Evolutionary conservation across 2,113 vertebrate species (phyloP).

Genomic region (Thunnus thynnus): DNA sequence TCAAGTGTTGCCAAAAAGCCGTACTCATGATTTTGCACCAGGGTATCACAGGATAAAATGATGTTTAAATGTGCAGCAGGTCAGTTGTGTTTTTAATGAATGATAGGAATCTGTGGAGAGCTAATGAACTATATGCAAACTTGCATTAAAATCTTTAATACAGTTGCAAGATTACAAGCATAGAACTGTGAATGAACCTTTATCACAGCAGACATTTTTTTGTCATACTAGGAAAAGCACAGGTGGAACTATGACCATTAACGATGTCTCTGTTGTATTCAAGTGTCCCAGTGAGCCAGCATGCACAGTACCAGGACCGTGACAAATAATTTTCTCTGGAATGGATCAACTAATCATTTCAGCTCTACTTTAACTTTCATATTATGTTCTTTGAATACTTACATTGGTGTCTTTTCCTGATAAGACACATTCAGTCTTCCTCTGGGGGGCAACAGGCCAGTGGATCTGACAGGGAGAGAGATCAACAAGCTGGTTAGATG

Average conservation of each 20-base stretch:
- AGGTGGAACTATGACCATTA: too few relatives aligned
- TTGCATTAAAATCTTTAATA: too few relatives aligned
- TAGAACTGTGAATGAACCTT: too few relatives aligned
- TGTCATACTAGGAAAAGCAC: too few relatives aligned
- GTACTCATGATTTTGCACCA: constrained; percentile 4
- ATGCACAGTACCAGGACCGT: too few relatives aligned
- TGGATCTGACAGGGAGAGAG: constrained; percentile 89
- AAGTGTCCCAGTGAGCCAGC: too few relatives aligned
- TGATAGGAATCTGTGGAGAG: too few relatives aligned
- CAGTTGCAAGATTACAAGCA: too few relatives aligned
- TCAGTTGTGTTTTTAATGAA: constrained; percentile 7
- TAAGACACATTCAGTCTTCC: constrained; percentile 96
- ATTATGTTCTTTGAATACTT: constrained; percentile 76
- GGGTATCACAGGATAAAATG: background rate
- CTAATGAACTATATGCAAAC: too few relatives aligned
- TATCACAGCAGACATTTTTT: too few relatives aligned
- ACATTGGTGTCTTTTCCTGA: constrained; percentile 98
- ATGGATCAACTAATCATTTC: background rate
- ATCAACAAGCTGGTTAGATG: constrained; percentile 44
- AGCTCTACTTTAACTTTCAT: background rate
- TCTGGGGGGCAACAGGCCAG: constrained; percentile 94
- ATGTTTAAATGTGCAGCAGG: constrained; percentile 23
- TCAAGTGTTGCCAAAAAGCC: constrained; percentile 5
- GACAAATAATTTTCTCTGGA: background rate
- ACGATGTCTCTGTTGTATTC: too few relatives aligned